phyloP scores from a whole-genome alignment of 2,113 vertebrate species.

The Microcebus ravelobensis region DNA sequence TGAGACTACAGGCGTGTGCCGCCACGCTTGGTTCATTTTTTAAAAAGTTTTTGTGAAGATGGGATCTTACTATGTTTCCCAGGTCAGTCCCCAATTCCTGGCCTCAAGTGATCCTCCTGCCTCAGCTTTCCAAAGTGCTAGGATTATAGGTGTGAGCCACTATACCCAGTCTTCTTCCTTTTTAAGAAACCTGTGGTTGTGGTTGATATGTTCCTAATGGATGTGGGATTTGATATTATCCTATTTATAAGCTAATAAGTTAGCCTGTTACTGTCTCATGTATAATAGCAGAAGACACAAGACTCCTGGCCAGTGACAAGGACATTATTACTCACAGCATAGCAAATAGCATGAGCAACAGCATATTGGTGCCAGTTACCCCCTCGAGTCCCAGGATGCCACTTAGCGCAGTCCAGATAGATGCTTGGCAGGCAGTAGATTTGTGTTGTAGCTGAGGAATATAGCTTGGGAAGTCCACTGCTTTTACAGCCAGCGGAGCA shows the following conservation, averaged over 20 bases:
- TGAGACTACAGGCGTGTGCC: background rate
- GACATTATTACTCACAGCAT: accelerated
- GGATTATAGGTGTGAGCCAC: background rate
- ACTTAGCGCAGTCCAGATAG: background rate
- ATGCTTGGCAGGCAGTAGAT: accelerated
- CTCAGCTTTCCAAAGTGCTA: background rate
- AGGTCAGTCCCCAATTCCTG: background rate
- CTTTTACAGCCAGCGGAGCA: background rate
- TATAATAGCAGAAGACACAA: background rate
- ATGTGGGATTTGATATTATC: background rate
- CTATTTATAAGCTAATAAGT: background rate
- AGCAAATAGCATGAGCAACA: accelerated
- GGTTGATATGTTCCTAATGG: background rate
- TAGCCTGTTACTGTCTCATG: background rate
- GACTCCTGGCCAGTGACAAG: background rate
- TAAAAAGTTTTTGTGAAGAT: background rate
- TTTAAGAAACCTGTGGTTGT: background rate
- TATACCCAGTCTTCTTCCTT: background rate
- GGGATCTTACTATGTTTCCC: background rate
- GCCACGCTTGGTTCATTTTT: too few relatives aligned
- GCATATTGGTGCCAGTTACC: background rate
- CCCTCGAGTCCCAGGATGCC: background rate
- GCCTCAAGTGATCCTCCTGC: background rate
- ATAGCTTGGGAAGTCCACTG: background rate
- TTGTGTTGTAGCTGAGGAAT: background rate